These are phyloP conservation scores for Eptesicus fuscus DNA, from an alignment of 2,113 vertebrate species.

Conservation along the genomic window DNA sequence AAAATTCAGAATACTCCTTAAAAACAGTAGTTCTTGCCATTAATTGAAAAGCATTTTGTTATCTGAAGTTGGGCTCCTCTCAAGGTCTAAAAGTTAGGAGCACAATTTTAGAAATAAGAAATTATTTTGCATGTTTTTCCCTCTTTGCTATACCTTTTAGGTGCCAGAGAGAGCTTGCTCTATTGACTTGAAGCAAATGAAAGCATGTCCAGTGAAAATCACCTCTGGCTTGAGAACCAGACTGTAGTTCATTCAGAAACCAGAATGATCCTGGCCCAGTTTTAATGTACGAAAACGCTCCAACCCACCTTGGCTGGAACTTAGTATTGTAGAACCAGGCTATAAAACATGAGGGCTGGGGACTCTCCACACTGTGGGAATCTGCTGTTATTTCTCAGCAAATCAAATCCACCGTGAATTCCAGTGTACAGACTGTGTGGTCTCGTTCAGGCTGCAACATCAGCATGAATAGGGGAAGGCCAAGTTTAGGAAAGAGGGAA, in stretches of 20 bases:
- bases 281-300: conserved; percentile 57
- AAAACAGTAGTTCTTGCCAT: neutral
- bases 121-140: conserved; percentile 37
- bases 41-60: conserved; percentile 41
- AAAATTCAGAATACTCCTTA: conserved; percentile 20
- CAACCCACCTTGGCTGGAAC: conserved; percentile 58
- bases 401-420: neutral
- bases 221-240: conserved; percentile 31
- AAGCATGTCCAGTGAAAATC: conserved; percentile 34
- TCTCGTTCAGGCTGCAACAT: conserved; percentile 34
- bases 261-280: conserved; percentile 47
- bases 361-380: neutral
- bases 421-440: conserved; percentile 32
- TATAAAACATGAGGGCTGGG: neutral
- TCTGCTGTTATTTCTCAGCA: conserved; percentile 43
- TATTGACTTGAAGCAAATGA: conserved; percentile 33
- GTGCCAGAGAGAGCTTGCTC: conserved; percentile 13
- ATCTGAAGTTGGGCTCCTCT: conserved; percentile 13
- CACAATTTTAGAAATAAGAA: conserved; percentile 48
- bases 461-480: neutral
- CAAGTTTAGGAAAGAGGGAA: conserved; percentile 9
- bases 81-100: conserved; percentile 7
- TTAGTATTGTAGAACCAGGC: conserved; percentile 29
- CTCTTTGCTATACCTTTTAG: neutral
- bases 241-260: conserved; percentile 53